These are phyloP conservation scores for Xestia ashworthii DNA, from an alignment of 2,888 invertebrate species.

Conservation along the genomic window DNA sequence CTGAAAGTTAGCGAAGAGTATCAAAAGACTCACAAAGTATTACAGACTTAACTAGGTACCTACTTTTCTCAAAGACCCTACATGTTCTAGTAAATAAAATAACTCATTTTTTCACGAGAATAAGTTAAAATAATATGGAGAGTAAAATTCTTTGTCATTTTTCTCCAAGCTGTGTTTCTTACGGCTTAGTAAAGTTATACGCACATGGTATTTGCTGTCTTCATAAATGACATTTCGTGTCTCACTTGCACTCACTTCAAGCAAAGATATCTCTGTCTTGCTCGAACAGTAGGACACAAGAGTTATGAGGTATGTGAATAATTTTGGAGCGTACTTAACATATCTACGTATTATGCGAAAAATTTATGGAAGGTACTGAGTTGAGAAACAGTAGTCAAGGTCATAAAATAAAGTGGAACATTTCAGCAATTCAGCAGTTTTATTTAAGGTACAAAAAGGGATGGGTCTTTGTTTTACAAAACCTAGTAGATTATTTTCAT, in stretches of 20 bases:
- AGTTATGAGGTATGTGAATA: constrained; percentile 20
- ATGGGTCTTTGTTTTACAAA: neutral
- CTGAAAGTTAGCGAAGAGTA: neutral
- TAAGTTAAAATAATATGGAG: neutral
- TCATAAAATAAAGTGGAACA: neutral
- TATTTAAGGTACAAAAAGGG: neutral
- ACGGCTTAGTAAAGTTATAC: constrained; percentile 27
- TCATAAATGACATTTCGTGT: constrained; percentile 12
- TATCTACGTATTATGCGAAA: neutral
- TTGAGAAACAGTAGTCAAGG: neutral
- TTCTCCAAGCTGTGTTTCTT: constrained; percentile 11
- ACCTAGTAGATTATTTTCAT: neutral
- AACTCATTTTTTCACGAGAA: neutral
- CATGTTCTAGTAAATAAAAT: neutral
- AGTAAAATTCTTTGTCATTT: neutral
- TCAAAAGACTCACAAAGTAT: neutral
- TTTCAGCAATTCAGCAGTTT: neutral
- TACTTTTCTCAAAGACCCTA: constrained; percentile 2
- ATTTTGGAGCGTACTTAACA: constrained; percentile 1
- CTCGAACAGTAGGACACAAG: constrained; percentile 10
- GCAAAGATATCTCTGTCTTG: neutral
- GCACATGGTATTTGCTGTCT: constrained; percentile 12
- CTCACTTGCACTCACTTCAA: constrained; percentile 15
- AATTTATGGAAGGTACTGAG: neutral
- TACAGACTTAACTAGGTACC: neutral